These are phyloP conservation scores for Drosophila obscura DNA, from an alignment of 1,140 invertebrate species.

Conservation along the genomic window DNA sequence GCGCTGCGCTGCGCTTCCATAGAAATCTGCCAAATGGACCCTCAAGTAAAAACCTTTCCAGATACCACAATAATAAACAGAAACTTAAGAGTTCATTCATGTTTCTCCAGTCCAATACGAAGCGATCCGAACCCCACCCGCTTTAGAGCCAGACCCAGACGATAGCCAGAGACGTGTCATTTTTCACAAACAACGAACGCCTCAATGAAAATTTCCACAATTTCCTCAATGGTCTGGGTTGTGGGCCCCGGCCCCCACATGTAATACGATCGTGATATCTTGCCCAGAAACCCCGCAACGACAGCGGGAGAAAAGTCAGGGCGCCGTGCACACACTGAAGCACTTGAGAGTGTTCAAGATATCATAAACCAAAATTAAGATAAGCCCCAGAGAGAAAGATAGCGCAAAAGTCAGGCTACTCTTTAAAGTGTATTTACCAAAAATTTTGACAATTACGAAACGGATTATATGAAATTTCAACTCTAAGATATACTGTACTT, in stretches of 20 bases:
- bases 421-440: constrained; percentile 23
- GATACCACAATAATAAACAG: constrained; percentile 16
- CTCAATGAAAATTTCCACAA: constrained; percentile 68
- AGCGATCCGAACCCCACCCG: not conserved
- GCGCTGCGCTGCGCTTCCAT: constrained; percentile 20
- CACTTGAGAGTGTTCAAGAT: constrained; percentile 51
- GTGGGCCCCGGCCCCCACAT: constrained; percentile 36
- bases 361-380: constrained; percentile 75
- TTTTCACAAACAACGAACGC: constrained; percentile 73
- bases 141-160: constrained; percentile 15
- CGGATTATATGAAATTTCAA: too few relatives aligned
- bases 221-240: constrained; percentile 67
- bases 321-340: constrained; percentile 31
- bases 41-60: constrained; percentile 24
- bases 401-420: constrained; percentile 15
- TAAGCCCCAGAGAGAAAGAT: constrained; percentile 38
- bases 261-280: constrained; percentile 73
- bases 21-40: constrained; percentile 33
- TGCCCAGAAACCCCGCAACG: constrained; percentile 71
- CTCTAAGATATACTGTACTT: too few relatives aligned
- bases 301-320: constrained; percentile 45
- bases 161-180: constrained; percentile 64
- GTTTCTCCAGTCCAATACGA: constrained; percentile 7
- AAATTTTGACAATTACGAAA: constrained; percentile 8
- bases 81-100: constrained; percentile 29